Conservation (phyloP, 2,888 invertebrate species). For the Euplexia lucipara region DNA sequence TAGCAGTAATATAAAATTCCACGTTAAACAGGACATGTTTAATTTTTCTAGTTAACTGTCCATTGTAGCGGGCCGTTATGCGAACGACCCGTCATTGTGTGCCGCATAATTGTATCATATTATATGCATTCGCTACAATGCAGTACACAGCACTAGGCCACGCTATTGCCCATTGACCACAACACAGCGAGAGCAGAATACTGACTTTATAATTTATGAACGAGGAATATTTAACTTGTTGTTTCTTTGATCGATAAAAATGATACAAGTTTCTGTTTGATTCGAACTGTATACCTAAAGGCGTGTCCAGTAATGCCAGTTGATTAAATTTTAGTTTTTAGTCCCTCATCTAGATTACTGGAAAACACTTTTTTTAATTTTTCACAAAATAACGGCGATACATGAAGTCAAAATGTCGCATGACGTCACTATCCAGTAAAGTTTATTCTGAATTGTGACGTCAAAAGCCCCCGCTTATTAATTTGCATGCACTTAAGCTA, state of each 20-base stretch:
- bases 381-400: too few species aligned
- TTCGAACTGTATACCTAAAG: too few species aligned
- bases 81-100: conserved; percentile 32
- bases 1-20: conserved; percentile 13
- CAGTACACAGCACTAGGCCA: conserved; percentile 20
- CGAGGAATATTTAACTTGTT: not conserved
- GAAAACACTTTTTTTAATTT: too few species aligned
- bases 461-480: too few species aligned
- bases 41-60: conserved; percentile 36
- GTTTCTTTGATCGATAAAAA: not conserved
- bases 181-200: conserved; percentile 22
- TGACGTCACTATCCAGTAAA: too few species aligned
- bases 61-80: conserved; percentile 21
- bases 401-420: too few species aligned
- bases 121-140: conserved; percentile 59
- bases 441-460: too few species aligned
- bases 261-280: not conserved
- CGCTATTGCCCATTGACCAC: conserved; percentile 25
- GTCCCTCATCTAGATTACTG: too few species aligned
- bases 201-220: conserved; percentile 22
- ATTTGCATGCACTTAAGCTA: too few species aligned
- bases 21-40: not conserved
- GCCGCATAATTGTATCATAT: conserved; percentile 61
- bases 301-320: too few species aligned
- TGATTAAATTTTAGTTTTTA: too few species aligned